These are phyloP conservation scores for Leptopterna dolabrata DNA, from an alignment of 2,888 invertebrate genomes.

Conservation along the genomic window DNA sequence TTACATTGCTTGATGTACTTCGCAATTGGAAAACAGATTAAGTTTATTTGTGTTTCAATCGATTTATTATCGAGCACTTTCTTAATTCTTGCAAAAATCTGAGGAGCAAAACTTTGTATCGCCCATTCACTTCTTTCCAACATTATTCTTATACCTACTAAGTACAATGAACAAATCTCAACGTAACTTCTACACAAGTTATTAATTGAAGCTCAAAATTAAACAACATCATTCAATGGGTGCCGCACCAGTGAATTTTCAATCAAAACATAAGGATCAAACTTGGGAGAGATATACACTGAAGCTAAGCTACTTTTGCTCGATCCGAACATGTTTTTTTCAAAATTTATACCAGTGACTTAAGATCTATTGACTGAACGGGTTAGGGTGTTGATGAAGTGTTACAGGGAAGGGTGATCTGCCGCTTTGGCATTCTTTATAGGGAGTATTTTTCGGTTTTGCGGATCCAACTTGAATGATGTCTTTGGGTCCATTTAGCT, in stretches of 20 bases:
- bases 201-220: no score
- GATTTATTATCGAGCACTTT: no score
- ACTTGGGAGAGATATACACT: neutral
- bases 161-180: no score
- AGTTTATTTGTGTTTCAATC: no score
- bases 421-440: neutral
- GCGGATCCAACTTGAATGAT: neutral
- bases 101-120: no score
- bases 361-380: neutral
- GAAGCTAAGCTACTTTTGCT: neutral
- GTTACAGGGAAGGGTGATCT: neutral
- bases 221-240: neutral
- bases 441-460: neutral
- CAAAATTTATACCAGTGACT: constrained; percentile 17
- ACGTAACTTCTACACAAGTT: no score
- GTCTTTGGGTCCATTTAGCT: constrained; percentile 20
- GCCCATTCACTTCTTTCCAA: no score
- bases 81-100: no score
- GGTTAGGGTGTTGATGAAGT: neutral
- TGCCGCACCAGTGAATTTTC: neutral
- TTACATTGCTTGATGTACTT: no score
- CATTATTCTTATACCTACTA: no score
- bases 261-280: neutral
- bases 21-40: no score
- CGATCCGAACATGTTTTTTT: neutral